Evolutionary conservation across 2,113 vertebrate species (phyloP).

Genomic region (Scophthalmus maximus): DNA sequence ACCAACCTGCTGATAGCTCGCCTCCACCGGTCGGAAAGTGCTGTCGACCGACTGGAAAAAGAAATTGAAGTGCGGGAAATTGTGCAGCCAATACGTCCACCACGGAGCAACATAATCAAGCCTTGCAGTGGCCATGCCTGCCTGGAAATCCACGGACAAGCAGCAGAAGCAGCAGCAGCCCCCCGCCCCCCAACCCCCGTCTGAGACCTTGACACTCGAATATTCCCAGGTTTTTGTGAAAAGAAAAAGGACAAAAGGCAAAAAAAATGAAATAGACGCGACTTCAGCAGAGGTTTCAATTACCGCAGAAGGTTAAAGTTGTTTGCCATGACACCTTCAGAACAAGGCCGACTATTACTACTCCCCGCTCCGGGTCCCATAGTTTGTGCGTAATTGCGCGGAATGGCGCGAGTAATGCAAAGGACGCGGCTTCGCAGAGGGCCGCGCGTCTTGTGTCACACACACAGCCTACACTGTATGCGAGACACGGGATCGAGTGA

Average conservation of each 20-base stretch:
- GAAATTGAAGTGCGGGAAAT: slow-evolving; percentile 88
- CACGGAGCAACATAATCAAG: slow-evolving; percentile 91
- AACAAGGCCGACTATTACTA: slow-evolving; percentile 2
- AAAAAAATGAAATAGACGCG: background rate
- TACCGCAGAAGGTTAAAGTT: slow-evolving; percentile 34
- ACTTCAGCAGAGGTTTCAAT: background rate
- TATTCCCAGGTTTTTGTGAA: slow-evolving; percentile 28
- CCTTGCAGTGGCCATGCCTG: slow-evolving; percentile 85
- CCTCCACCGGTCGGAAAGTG: slow-evolving; percentile 87
- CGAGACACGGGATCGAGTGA: slow-evolving; percentile 40
- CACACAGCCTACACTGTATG: too few relatives aligned
- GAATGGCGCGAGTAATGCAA: slow-evolving; percentile 10
- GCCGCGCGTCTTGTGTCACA: slow-evolving; percentile 55
- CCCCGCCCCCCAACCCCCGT: too few relatives aligned
- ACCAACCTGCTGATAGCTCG: slow-evolving; percentile 90
- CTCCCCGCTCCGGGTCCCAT: slow-evolving; percentile 33
- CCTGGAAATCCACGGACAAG: slow-evolving; percentile 31
- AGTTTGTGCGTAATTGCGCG: slow-evolving; percentile 20
- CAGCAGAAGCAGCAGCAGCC: too few relatives aligned
- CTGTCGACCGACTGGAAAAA: slow-evolving; percentile 80
- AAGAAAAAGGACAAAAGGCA: background rate
- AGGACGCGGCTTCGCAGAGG: background rate
- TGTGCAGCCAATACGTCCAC: slow-evolving; percentile 96
- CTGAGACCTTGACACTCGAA: slow-evolving; percentile 11
- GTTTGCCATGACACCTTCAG: slow-evolving; percentile 8